Base-by-base conservation (phyloP, 2,888 invertebrate genomes). In the Alloplasta piceator region DNA sequence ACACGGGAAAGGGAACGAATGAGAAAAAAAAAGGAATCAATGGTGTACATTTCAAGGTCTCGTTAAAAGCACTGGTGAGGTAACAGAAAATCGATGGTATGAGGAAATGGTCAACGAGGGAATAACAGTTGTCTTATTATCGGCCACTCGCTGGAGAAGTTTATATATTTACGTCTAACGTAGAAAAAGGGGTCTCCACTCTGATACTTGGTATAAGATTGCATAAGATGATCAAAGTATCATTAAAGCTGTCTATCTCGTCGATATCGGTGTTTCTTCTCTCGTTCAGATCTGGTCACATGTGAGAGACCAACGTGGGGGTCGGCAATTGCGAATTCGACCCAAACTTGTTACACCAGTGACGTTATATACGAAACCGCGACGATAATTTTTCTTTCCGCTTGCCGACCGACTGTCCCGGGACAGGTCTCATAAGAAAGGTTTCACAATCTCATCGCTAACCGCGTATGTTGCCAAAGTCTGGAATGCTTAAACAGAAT, bases 171-270 rank as follows among this genome's bases (percentile, higher is more conserved):
- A 64, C 46, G 58, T 56, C 50, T 72, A 48, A 41, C 43, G 60
- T 77, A 7, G 1, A 1, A 26, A 48, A 1, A 26, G 58, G n/a
- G 52, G 43, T 68, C 46, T 50, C 26, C 12, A 10, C 5, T 46
- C 16, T 5, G 39, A 63, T 64, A 60, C 64, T 60, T 10, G 56
- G 4, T 12, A 41, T 56, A 52, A 39, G 58, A 68, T 80, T 81
- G 70, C 70, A 64, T 77, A 81, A 80, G 10, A 64, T 46, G 61
- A 77, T 80, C 64, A 73, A 70, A 76, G 73, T 58, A 81, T 80
- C 63, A 68, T 38, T 52, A 72, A 36, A 38, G 55, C 16, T n/a
- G 70, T 43, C 26, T 26, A 39, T 38, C 26, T 5, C 38, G 52
- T 16, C 10, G 16, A 38, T 48, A 36, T 26, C 46, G 48, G 12